These are phyloP conservation scores for Trichonephila clavipes DNA, from an alignment of 1,140 invertebrate genomes.

Conservation along the genomic window DNA sequence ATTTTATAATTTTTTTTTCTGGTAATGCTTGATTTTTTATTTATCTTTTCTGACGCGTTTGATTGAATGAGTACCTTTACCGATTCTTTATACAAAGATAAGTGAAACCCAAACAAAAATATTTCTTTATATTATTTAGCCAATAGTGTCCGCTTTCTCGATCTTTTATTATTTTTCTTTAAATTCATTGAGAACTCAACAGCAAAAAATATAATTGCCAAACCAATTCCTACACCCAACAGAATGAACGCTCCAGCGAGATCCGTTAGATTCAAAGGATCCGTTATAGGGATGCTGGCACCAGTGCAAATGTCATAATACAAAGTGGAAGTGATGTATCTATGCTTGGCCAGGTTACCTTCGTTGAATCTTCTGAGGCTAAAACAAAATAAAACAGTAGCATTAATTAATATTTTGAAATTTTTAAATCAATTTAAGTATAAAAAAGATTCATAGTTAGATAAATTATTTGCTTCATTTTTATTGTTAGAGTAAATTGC, in stretches of 20 bases:
- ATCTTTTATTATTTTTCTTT: background rate
- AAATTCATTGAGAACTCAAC: background rate
- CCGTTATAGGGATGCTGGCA: background rate
- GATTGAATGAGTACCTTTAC: background rate
- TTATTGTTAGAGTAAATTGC: no score
- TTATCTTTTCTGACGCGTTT: background rate
- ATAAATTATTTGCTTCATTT: no score
- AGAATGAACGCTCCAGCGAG: background rate
- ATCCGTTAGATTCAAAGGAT: background rate
- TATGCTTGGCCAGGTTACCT: background rate
- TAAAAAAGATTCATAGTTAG: no score
- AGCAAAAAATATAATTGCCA: background rate
- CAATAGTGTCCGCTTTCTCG: background rate
- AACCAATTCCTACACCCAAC: background rate
- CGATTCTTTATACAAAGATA: no score
- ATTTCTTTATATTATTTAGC: no score
- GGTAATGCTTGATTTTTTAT: background rate
- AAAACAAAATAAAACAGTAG: background rate
- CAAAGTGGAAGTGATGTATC: background rate
- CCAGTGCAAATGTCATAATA: constrained; percentile 29
- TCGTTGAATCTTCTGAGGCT: background rate
- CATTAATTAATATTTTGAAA: no score
- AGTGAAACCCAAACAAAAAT: no score
- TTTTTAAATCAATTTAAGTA: no score
- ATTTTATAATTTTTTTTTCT: no score